phyloP scores from a whole-genome alignment of 2,113 vertebrate genomes.

The Ailuropoda melanoleuca region DNA sequence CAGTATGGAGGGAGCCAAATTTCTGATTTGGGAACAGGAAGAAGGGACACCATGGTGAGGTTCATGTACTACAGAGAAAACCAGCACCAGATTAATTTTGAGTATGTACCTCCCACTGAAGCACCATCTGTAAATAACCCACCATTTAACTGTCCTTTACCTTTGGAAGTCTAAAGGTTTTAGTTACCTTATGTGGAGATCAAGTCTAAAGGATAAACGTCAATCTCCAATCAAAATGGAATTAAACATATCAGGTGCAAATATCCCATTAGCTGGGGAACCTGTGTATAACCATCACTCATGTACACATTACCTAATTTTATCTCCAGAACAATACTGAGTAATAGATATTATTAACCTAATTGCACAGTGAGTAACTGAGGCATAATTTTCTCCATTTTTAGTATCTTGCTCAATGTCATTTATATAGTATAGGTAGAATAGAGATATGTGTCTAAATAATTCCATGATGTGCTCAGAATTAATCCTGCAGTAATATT shows the following conservation, averaged over 20 bases:
- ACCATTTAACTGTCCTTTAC: background rate
- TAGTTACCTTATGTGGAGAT: background rate
- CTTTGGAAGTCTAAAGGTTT: background rate
- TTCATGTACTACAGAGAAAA: background rate
- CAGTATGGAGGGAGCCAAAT: background rate
- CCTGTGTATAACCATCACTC: background rate
- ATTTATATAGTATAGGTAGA: background rate
- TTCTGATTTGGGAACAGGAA: background rate
- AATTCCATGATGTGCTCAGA: background rate
- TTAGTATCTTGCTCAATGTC: background rate
- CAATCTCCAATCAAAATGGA: background rate
- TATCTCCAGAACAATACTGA: background rate
- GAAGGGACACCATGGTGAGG: background rate
- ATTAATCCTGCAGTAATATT: background rate
- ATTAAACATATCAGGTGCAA: background rate
- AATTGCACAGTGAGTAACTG: background rate
- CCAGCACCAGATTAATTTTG: background rate
- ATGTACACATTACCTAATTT: background rate
- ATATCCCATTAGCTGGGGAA: background rate
- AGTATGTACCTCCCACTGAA: background rate
- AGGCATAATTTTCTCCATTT: background rate
- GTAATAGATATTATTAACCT: background rate
- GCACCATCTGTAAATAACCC: background rate
- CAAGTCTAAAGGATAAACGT: background rate
- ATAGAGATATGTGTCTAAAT: background rate